These are phyloP conservation scores for Arvicanthis niloticus DNA, from an alignment of 2,113 vertebrate species.

Conservation along the genomic window DNA sequence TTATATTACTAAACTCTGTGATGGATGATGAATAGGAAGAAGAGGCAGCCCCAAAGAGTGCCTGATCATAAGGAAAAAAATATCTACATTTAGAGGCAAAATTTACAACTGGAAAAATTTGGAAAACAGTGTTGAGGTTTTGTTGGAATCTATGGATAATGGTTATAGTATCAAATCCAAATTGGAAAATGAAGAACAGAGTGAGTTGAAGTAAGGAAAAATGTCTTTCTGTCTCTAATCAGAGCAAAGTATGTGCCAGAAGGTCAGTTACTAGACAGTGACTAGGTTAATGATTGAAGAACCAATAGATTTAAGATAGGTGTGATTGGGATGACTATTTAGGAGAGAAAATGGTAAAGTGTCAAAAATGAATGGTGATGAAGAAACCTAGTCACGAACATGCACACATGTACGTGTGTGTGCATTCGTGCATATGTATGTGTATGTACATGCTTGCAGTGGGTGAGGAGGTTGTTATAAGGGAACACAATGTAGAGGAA, in stretches of 20 bases:
- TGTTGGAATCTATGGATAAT: constrained; percentile 42
- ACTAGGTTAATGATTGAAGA: constrained; percentile 24
- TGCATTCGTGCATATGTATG: not conserved
- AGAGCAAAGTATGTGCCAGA: not conserved
- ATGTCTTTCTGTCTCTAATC: not conserved
- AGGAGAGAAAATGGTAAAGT: not conserved
- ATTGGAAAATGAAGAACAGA: constrained; percentile 10
- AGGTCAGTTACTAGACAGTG: constrained; percentile 18
- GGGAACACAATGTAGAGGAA: not conserved
- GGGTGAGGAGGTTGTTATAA: not conserved
- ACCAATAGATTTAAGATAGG: not conserved
- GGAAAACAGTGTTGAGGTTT: not conserved
- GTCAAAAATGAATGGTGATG: not conserved
- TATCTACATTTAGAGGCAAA: constrained; percentile 28
- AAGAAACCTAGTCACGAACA: not conserved
- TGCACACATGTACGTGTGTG: not conserved
- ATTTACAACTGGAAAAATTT: constrained; percentile 50
- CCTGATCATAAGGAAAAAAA: not conserved
- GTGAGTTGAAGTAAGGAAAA: not conserved
- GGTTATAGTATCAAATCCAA: not conserved
- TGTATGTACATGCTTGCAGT: not conserved
- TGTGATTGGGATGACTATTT: not conserved
- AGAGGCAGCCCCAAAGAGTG: not conserved
- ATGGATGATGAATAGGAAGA: not conserved
- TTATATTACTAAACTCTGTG: constrained; percentile 20